Conservation (phyloP, 2,797 vertebrate species). For the Sphenopsis melanotis region DNA sequence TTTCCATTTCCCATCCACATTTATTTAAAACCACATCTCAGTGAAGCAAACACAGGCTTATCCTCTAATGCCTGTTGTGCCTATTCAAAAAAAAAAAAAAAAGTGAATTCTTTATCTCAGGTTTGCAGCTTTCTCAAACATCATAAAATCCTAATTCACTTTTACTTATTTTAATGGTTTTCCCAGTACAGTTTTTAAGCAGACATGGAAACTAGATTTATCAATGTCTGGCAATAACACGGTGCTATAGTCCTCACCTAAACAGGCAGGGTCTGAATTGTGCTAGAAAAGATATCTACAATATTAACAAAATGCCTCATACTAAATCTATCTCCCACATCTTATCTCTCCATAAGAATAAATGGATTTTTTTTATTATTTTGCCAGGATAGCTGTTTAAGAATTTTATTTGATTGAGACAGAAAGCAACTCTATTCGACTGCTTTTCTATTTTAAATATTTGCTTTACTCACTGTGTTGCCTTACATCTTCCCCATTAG, state of each 20-base stretch:
- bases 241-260: background rate
- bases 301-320: background rate
- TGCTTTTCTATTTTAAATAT: background rate
- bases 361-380: background rate
- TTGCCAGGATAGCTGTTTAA: background rate
- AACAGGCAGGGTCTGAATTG: background rate
- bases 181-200: background rate
- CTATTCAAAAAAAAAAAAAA: background rate
- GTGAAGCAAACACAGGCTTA: background rate
- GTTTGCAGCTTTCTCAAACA: slow-evolving; percentile 46
- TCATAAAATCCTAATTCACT: slow-evolving; percentile 36
- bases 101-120: slow-evolving; percentile 32
- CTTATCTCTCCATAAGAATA: background rate
- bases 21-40: background rate
- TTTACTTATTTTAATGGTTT: slow-evolving; percentile 51
- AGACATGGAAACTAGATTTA: background rate
- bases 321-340: background rate
- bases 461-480: background rate
- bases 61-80: background rate
- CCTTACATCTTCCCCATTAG: background rate
- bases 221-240: background rate
- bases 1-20: background rate
- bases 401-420: background rate
- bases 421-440: background rate
- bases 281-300: background rate